These are phyloP conservation scores for Malurus elegans DNA, from an alignment of 2,113 vertebrate genomes.

Conservation along the genomic window DNA sequence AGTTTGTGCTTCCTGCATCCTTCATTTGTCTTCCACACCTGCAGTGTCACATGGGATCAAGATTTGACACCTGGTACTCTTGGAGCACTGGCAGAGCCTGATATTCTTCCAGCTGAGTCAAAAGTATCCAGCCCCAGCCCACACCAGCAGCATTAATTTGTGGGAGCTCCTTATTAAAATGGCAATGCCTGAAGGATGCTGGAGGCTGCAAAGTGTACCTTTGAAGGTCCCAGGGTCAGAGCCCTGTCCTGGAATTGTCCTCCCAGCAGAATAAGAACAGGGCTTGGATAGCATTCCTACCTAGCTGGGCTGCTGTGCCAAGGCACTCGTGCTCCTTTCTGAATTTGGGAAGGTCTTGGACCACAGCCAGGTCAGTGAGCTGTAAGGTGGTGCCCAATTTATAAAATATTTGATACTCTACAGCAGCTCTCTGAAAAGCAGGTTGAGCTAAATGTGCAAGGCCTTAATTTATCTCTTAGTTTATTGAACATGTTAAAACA, in stretches of 20 bases:
- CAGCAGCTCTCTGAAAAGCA: neutral
- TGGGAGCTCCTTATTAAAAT: neutral
- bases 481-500: neutral
- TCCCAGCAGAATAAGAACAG: neutral
- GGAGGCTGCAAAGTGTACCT: neutral
- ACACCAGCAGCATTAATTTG: neutral
- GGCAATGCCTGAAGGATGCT: rapidly evolving
- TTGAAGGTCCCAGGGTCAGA: neutral
- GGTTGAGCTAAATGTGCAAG: neutral
- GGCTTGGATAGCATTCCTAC: rapidly evolving
- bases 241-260: no score
- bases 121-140: neutral
- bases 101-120: neutral
- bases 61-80: neutral
- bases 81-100: neutral
- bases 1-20: rapidly evolving
- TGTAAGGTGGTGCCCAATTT: neutral
- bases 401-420: neutral
- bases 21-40: neutral
- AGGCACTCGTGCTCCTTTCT: neutral
- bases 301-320: neutral
- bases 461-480: neutral
- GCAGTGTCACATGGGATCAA: rapidly evolving
- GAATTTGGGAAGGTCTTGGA: neutral
- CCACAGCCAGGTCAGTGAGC: neutral